Evolutionary conservation across 2,888 invertebrate genomes (phyloP).

Genomic region (Pollenia griseotomentosa): DNA sequence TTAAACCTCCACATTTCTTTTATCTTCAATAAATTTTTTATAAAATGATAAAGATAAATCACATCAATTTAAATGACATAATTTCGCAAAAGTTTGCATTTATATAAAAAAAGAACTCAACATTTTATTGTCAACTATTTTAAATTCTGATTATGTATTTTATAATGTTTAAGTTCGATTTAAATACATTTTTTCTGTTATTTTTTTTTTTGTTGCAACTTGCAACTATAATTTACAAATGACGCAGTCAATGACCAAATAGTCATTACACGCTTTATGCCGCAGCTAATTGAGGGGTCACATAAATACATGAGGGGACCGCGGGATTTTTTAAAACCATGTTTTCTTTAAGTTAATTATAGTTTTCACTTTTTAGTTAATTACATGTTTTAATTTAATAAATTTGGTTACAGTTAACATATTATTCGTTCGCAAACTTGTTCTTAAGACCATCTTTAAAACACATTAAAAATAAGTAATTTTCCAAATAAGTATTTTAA

Average conservation of each 20-base stretch:
- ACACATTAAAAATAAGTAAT: background rate
- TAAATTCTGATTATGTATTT: background rate
- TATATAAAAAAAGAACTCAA: background rate
- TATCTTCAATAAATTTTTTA: too few relatives aligned
- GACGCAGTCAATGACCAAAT: constrained; percentile 47
- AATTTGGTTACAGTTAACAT: background rate
- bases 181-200: background rate
- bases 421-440: background rate
- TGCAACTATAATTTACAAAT: constrained; percentile 9
- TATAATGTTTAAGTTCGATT: background rate
- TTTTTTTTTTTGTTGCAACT: background rate
- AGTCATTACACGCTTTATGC: constrained; percentile 10
- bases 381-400: background rate
- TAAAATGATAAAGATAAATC: background rate
- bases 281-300: background rate
- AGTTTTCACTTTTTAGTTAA: constrained; percentile 32
- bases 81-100: background rate
- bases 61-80: background rate
- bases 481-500: constrained; percentile 22
- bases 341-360: constrained; percentile 29
- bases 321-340: background rate
- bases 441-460: constrained; percentile 20
- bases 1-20: too few relatives aligned
- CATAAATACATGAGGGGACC: background rate
- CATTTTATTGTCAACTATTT: too few relatives aligned